phyloP scores from a whole-genome alignment of 1,140 invertebrate genomes.

The Proales similis region DNA sequence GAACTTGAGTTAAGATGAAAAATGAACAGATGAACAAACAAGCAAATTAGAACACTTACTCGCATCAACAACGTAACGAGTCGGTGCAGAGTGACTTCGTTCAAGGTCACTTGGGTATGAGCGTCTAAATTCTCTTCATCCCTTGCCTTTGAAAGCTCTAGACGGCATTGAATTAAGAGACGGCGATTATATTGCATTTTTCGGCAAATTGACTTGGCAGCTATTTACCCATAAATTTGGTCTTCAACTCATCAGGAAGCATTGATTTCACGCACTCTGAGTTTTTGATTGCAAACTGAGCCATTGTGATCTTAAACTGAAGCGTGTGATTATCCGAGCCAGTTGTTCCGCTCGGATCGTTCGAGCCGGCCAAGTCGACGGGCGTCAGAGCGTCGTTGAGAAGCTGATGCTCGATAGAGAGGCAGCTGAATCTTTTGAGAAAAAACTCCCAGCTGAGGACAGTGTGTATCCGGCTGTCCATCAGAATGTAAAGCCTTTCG shows the following conservation, averaged over 20 bases:
- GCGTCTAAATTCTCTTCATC: constrained; percentile 61
- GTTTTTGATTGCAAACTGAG: constrained; percentile 5
- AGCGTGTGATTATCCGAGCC: not conserved
- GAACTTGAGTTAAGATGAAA: too few species aligned
- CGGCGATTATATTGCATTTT: too few species aligned
- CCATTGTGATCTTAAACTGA: constrained; percentile 13
- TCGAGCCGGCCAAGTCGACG: constrained; percentile 9
- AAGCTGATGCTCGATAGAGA: constrained; percentile 90
- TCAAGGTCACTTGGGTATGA: constrained; percentile 84
- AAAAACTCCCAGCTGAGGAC: constrained; percentile 97
- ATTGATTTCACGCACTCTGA: constrained; percentile 21
- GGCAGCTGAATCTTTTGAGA: constrained; percentile 84
- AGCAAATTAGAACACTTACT: constrained; percentile 53
- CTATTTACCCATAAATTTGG: constrained; percentile 1
- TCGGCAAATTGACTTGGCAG: not conserved
- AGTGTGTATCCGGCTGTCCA: constrained; percentile 59
- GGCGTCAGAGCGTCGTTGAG: constrained; percentile 42
- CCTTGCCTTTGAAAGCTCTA: constrained; percentile 48
- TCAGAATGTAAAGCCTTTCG: constrained; percentile 85
- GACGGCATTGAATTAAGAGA: constrained; percentile 37
- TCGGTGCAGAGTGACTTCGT: constrained; percentile 87
- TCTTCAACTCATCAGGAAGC: not conserved
- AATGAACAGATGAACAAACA: constrained; percentile 38
- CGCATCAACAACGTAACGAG: constrained; percentile 93
- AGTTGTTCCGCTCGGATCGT: too few species aligned